These are phyloP conservation scores for Notolabrus celidotus DNA, from an alignment of 2,797 vertebrate genomes.

Conservation along the genomic window DNA sequence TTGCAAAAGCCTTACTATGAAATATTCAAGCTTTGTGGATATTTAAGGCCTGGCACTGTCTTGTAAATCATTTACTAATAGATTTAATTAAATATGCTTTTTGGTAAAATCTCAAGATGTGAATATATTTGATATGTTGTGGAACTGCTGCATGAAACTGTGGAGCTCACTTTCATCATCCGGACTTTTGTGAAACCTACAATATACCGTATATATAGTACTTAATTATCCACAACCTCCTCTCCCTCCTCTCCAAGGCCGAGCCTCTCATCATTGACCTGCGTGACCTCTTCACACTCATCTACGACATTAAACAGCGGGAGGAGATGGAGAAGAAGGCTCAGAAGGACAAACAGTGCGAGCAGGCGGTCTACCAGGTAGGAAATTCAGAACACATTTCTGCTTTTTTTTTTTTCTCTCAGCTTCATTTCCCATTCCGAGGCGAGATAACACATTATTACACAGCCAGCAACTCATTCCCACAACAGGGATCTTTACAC, in stretches of 20 bases:
- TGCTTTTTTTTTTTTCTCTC: conserved; percentile 16
- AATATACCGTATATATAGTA: not conserved
- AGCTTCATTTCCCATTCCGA: conserved; percentile 55
- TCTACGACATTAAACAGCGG: conserved; percentile 97
- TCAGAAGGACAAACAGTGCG: conserved; percentile 98
- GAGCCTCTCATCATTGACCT: conserved; percentile 98
- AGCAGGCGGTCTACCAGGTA: conserved; percentile 99
- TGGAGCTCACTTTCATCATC: not conserved
- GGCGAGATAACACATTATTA: conserved; percentile 54
- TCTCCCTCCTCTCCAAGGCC: conserved; percentile 81
- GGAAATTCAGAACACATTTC: not conserved
- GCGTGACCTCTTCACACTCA: conserved; percentile 97
- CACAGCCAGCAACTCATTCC: conserved; percentile 46
- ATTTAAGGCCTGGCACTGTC: not conserved
- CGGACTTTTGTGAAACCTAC: not conserved
- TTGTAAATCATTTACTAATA: not conserved
- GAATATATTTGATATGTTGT: not conserved
- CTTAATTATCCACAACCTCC: not conserved
- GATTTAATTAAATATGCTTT: not conserved
- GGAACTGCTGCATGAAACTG: not conserved
- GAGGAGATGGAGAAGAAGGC: conserved; percentile 98
- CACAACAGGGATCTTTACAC: conserved; percentile 36
- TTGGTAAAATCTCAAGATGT: not conserved
- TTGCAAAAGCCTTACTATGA: not conserved
- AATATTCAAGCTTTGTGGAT: conserved; percentile 3